These are phyloP conservation scores for Tyria jacobaeae DNA, from an alignment of 2,888 invertebrate species.

Conservation along the genomic window DNA sequence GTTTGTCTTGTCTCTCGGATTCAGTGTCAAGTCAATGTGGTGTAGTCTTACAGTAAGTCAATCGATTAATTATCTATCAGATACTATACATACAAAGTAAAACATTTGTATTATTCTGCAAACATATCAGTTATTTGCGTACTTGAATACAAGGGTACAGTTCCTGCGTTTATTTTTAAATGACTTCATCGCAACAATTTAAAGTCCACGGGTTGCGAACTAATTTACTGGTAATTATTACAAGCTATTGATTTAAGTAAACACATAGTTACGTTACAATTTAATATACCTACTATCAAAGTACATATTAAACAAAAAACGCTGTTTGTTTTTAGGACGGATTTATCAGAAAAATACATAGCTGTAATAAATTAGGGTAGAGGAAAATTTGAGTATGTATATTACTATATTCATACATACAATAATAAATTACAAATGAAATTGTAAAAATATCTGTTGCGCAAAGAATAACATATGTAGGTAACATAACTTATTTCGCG, in stretches of 20 bases:
- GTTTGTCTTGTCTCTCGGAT: background rate
- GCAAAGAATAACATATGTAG: too few species aligned
- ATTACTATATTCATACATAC: too few species aligned
- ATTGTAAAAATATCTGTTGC: too few species aligned
- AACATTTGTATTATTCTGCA: background rate
- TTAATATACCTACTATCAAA: too few species aligned
- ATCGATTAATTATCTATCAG: background rate
- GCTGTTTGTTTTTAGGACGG: too few species aligned
- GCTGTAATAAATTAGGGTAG: too few species aligned
- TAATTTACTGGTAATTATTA: background rate
- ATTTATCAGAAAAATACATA: too few species aligned
- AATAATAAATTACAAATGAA: too few species aligned
- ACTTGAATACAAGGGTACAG: background rate
- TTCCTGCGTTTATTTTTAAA: constrained; percentile 4
- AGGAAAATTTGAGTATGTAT: too few species aligned
- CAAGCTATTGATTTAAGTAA: background rate
- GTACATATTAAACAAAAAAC: too few species aligned
- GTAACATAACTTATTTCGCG: too few species aligned
- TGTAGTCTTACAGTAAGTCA: background rate
- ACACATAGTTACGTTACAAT: background rate
- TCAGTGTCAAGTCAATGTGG: background rate
- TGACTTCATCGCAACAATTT: background rate
- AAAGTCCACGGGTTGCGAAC: background rate
- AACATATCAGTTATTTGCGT: constrained; percentile 1
- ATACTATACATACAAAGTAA: background rate